Base-by-base conservation (phyloP, 2,888 invertebrate species). In the Epinotia brunnichana region DNA sequence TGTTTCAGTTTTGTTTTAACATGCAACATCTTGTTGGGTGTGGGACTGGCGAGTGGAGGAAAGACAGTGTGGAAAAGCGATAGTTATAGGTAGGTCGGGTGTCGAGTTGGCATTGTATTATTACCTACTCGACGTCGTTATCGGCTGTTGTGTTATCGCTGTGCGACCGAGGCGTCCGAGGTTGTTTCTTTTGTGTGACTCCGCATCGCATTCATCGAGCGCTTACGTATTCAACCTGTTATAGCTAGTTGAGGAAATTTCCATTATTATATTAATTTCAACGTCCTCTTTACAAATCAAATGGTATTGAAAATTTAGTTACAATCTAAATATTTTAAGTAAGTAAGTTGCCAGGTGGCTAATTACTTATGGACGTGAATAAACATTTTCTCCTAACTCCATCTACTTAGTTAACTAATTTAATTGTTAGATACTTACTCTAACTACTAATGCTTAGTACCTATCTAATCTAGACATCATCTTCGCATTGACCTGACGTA, bases 81-180 rank as follows among this genome's bases (percentile, higher is more conserved):
- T 91, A 92, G 89, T 83, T 92, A 92, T 92, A 92, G 91, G 87
- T 92, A 92, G 91, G 92, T 92, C 85, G 87, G 79, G 80, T 85
- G 91, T 90, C 88, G 92, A 88, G 92, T 91, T 91, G 92, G 92
- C 92, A 90, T 87, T 85, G 87, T 90, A 90, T 89, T 86, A 85
- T 83, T 84, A 83, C 83, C 85, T 86, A 83, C 83, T 84, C 84
- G 84, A 87, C 84, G 84, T 84, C 84, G 89, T 90, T 90, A 90
- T 90, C 88, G 86, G 79, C 77, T 78, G 81, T 81, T 82, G 86
- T 83, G 88, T 88, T 91, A 91, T 90, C 92, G 88, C 81, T 78
- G 69, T 74, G 66, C 77, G 74, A 74, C 72, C 61, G 72, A 66
- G 41, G 66, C 67, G 74, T 74, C 39, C 84, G 89, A 84, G 83